Percentiles rank a stretch among this genome's conserved stretches.
Evolutionary conservation across 2,797 vertebrate genomes (phyloP).

Genomic region (Lates japonicus): DNA sequence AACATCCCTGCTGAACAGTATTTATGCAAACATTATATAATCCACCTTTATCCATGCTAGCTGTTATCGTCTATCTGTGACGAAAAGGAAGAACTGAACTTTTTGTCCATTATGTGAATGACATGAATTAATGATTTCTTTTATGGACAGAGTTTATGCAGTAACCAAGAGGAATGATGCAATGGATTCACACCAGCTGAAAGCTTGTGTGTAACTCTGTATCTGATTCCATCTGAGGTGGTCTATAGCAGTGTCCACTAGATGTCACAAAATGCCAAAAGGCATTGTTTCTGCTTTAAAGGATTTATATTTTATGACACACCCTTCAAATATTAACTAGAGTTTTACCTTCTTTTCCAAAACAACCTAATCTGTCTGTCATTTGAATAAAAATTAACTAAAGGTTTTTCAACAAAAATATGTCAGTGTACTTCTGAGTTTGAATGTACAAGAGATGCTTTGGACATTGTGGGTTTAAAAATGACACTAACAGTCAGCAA

Average conservation of each 20-base stretch:
- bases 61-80: slow-evolving; percentile 71
- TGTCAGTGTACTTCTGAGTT: neutral
- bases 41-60: slow-evolving; percentile 51
- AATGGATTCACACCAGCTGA: slow-evolving; percentile 3
- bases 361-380: slow-evolving; percentile 33
- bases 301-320: neutral
- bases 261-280: slow-evolving; percentile 50
- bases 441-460: neutral
- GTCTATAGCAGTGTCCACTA: slow-evolving; percentile 38
- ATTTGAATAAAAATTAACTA: slow-evolving; percentile 54
- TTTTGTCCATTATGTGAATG: slow-evolving; percentile 71
- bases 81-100: slow-evolving; percentile 26
- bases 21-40: slow-evolving; percentile 73
- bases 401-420: neutral
- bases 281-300: neutral
- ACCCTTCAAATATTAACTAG: slow-evolving; percentile 16
- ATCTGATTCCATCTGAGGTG: slow-evolving; percentile 13
- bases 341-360: slow-evolving; percentile 18
- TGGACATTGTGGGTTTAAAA: neutral
- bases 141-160: slow-evolving; percentile 24
- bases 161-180: neutral
- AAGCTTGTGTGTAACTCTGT: neutral
- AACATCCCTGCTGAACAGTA: slow-evolving; percentile 31
- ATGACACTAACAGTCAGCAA: slow-evolving; percentile 26
- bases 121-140: slow-evolving; percentile 73